These are phyloP conservation scores for Chelonus formosanus DNA, from an alignment of 2,888 invertebrate species.

Conservation along the genomic window DNA sequence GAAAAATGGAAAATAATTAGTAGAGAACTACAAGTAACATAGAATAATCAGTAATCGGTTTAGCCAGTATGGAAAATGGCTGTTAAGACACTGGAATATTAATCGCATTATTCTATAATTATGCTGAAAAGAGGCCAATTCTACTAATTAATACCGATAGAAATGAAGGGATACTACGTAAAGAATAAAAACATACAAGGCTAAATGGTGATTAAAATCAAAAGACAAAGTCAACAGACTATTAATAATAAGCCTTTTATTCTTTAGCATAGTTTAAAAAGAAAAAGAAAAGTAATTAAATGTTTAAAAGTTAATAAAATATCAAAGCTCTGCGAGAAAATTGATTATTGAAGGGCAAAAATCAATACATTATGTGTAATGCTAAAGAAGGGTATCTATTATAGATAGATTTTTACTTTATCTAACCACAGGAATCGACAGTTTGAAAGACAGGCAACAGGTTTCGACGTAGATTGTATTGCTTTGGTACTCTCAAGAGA, in stretches of 20 bases:
- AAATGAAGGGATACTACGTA: too few relatives aligned
- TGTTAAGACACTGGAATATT: not conserved
- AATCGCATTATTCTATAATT: too few relatives aligned
- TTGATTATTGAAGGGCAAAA: not conserved
- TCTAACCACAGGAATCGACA: conserved; percentile 1
- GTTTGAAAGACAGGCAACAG: conserved; percentile 31
- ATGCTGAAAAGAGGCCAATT: too few relatives aligned
- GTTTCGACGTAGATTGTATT: conserved; percentile 20
- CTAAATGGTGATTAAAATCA: not conserved
- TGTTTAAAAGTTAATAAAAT: not conserved
- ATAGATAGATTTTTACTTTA: not conserved
- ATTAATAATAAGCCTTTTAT: not conserved
- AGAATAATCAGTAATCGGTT: not conserved
- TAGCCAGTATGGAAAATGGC: not conserved
- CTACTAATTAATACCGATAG: too few relatives aligned
- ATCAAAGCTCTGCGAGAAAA: not conserved
- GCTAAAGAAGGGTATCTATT: not conserved
- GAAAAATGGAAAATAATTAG: too few relatives aligned
- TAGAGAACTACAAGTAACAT: not conserved
- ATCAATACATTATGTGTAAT: not conserved
- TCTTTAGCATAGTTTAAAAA: not conserved
- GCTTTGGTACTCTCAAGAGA: not conserved
- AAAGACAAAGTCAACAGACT: not conserved
- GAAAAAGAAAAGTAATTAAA: conserved; percentile 8
- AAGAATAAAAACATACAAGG: too few relatives aligned